phyloP scores from a whole-genome alignment of 2,113 vertebrate species.

The Microcebus jonahi region DNA sequence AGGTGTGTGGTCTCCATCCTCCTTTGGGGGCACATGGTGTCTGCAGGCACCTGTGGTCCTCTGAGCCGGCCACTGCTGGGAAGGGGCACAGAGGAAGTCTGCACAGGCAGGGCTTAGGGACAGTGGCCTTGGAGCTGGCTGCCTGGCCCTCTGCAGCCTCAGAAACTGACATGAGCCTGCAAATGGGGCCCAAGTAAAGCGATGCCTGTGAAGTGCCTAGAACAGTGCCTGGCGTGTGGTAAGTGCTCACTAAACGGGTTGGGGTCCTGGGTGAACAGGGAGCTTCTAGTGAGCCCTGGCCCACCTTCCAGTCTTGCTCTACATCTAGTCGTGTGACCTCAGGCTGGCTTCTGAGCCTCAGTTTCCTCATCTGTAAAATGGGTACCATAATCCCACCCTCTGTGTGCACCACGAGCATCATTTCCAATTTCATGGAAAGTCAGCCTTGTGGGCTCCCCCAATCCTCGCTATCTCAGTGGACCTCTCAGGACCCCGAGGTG shows the following conservation, averaged over 20 bases:
- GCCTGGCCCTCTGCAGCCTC: background rate
- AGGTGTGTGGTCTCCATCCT: background rate
- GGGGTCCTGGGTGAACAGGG: background rate
- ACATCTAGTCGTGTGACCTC: background rate
- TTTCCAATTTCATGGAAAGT: background rate
- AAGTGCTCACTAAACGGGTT: background rate
- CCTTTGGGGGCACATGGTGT: background rate
- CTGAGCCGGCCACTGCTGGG: background rate
- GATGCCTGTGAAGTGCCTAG: background rate
- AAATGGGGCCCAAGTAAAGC: background rate
- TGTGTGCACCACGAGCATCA: accelerated
- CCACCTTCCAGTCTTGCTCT: background rate
- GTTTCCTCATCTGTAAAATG: background rate
- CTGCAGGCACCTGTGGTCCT: background rate
- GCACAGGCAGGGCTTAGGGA: background rate
- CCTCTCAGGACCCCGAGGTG: background rate
- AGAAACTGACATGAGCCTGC: background rate
- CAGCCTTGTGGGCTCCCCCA: background rate
- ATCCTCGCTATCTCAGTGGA: background rate
- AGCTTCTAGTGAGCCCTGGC: background rate
- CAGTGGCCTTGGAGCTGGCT: background rate
- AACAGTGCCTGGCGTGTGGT: background rate
- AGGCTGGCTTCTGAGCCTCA: background rate
- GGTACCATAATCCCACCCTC: background rate
- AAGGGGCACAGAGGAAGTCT: background rate